A percentile compares a stretch with the other conserved stretches of the same genome.
Conservation (phyloP, 2,888 invertebrate genomes). For the Chloroclysta siterata region DNA sequence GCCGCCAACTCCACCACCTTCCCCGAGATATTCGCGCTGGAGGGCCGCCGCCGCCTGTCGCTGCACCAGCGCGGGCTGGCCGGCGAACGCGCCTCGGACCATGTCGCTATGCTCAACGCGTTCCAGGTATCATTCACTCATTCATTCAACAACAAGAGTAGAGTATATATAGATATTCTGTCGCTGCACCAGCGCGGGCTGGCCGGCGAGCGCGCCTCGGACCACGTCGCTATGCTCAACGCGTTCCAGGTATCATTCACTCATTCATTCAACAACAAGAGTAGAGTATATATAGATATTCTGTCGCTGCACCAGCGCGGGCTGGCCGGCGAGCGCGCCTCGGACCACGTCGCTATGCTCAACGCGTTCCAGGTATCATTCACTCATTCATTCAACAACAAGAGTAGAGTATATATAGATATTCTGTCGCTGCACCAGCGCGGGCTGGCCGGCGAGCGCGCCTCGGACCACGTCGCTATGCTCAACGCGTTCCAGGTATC, state of each 20-base stretch:
- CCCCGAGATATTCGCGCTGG: conserved; percentile 96
- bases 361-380: conserved; percentile 91
- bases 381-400: no score
- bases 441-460: conserved; percentile 93
- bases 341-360: conserved; percentile 98
- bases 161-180: no score
- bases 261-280: no score
- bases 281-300: no score
- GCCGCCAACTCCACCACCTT: conserved; percentile 98
- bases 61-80: conserved; percentile 94
- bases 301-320: conserved; percentile 93
- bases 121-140: conserved; percentile 86
- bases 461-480: conserved; percentile 98
- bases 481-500: conserved; percentile 93
- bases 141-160: no score
- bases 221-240: conserved; percentile 97
- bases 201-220: conserved; percentile 94
- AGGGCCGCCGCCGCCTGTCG: conserved; percentile 90
- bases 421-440: conserved; percentile 94
- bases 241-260: conserved; percentile 89
- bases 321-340: conserved; percentile 93
- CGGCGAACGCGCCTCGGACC: conserved; percentile 95
- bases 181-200: conserved; percentile 94
- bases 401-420: no score
- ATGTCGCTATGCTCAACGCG: conserved; percentile 97